Evolutionary conservation across 2,113 vertebrate species (phyloP), one percentile per base, ranked within the genome.

Genomic region (Trematomus loennbergii): DNA sequence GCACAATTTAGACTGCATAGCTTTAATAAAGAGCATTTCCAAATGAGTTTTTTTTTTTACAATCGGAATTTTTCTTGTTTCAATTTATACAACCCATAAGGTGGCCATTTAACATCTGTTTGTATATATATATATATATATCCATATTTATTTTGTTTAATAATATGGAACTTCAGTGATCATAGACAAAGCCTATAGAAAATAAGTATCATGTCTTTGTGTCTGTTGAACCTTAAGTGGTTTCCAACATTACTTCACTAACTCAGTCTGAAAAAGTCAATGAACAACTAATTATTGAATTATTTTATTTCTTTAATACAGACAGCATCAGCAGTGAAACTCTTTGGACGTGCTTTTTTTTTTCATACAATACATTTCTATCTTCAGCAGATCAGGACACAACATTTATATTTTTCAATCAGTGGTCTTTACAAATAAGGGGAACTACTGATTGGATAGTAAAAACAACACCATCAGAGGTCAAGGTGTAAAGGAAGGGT

Each of bases 371-470:
- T 45, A 65, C 58, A 45, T 80, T 61, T 82, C 55, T 74, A 76
- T 67, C 83, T 78, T 88, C 89, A 91, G 90, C 80, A 90, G 87
- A 92, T 92, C 78, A 86, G 75, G 87, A 90, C 88, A 83, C 5
- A 61, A 74, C 78, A 87, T 89, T 91, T 83, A 71, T 67, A 8
- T 89, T 87, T 64, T 62, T 64, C 50, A 76, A 93, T 93, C 85
- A 89, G 85, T 84, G 82, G 81, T 72, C 76, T 58, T 87, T 5
- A 78, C 55, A 69, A 88, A 92, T n/a, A 70, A 78, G 54, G 43
- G 36, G 33, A 77, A 90, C 80, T 78, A 90, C 77, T 79, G 78
- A 89, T 87, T 90, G 64, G 49, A 81, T 69, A 78, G 50, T 29
- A 53, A 50, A 78, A 78, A 12, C 11, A 55, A 73, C n/a, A 78